These are phyloP conservation scores for Philhelius pedissequus DNA, from an alignment of 2,888 invertebrate species.

Conservation along the genomic window DNA sequence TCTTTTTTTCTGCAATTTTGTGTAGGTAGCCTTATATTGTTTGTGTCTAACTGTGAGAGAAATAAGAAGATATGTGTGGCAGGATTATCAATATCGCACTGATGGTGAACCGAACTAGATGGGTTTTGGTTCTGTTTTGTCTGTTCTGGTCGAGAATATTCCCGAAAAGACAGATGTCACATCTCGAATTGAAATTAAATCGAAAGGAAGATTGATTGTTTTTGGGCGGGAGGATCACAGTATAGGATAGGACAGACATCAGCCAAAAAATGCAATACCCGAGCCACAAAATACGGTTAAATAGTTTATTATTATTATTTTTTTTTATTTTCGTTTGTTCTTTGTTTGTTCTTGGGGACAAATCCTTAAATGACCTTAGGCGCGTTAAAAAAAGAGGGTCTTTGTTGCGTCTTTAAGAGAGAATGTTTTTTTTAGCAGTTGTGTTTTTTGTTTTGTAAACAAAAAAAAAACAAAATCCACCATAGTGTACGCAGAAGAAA, in stretches of 20 bases:
- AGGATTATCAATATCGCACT: constrained; percentile 66
- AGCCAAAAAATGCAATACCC: constrained; percentile 59
- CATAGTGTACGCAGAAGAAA: no score
- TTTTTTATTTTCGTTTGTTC: constrained; percentile 15
- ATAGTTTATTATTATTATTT: constrained; percentile 64
- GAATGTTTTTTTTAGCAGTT: not conserved
- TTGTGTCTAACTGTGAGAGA: not conserved
- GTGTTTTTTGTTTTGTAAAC: not conserved
- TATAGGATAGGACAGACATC: constrained; percentile 39
- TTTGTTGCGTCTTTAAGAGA: not conserved
- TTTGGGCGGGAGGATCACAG: constrained; percentile 68
- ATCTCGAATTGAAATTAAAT: constrained; percentile 79
- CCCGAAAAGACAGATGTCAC: constrained; percentile 78
- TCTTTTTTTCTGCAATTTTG: constrained; percentile 3
- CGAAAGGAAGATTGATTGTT: constrained; percentile 78
- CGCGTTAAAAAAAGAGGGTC: constrained; percentile 22
- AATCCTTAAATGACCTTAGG: constrained; percentile 40
- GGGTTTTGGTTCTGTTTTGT: constrained; percentile 57
- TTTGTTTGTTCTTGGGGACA: constrained; percentile 11
- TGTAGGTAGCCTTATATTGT: not conserved
- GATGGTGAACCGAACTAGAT: constrained; percentile 48
- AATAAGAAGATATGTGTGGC: constrained; percentile 35
- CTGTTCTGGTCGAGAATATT: constrained; percentile 24
- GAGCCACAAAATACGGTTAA: constrained; percentile 65
- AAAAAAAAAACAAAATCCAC: no score